Conservation (phyloP, 2,888 invertebrate species). For the Apodemia zela region DNA sequence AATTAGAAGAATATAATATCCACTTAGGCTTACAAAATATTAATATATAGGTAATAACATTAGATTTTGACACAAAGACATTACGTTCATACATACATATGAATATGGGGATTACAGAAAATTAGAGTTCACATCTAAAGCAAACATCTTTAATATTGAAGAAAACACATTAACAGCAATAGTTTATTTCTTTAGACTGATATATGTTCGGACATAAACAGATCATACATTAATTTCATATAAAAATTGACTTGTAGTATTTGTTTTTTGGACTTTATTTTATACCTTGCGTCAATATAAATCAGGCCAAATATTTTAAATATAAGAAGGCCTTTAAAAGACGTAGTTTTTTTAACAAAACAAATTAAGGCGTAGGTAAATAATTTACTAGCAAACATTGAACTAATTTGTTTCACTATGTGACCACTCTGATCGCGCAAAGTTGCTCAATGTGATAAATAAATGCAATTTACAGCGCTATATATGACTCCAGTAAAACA, state of each 20-base stretch:
- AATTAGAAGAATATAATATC: slow-evolving; percentile 80
- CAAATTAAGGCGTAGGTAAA: slow-evolving; percentile 32
- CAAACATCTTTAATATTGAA: slow-evolving; percentile 1
- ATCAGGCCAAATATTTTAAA: slow-evolving; percentile 20
- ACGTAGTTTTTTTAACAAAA: not conserved
- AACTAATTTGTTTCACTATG: slow-evolving; percentile 44
- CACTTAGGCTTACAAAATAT: slow-evolving; percentile 76
- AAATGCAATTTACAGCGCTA: slow-evolving; percentile 73
- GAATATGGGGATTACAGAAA: slow-evolving; percentile 4
- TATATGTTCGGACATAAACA: not conserved
- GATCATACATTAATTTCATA: slow-evolving; percentile 25
- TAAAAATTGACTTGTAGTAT: slow-evolving; percentile 64
- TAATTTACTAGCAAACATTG: slow-evolving; percentile 45
- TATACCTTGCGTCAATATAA: slow-evolving; percentile 19
- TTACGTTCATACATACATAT: slow-evolving; percentile 43
- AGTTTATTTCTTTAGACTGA: not conserved
- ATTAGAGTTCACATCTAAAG: not conserved
- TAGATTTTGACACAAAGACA: slow-evolving; percentile 63
- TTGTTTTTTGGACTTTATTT: slow-evolving; percentile 37
- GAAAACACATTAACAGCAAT: not conserved
- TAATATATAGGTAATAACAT: slow-evolving; percentile 59
- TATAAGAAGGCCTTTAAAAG: slow-evolving; percentile 18
- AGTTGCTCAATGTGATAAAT: slow-evolving; percentile 49
- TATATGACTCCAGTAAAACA: slow-evolving; percentile 33
- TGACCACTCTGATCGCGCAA: slow-evolving; percentile 49